Conservation (phyloP, 2,797 vertebrate species). For the Phrynocephalus vlangalii region DNA sequence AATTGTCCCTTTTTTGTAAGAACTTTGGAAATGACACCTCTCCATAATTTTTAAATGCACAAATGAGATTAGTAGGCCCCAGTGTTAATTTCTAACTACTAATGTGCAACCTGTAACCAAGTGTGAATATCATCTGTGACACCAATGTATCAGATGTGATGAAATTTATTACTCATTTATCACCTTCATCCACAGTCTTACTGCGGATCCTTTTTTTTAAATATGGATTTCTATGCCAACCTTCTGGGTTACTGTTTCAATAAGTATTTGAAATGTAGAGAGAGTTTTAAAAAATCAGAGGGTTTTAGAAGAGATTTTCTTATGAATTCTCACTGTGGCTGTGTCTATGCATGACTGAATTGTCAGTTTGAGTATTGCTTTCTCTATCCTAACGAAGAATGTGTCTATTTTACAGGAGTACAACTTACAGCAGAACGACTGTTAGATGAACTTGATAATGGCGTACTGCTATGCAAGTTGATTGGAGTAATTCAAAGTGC, state of each 20-base stretch:
- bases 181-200: neutral
- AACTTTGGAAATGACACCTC: neutral
- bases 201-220: neutral
- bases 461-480: conserved; percentile 90
- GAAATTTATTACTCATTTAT: neutral
- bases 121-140: neutral
- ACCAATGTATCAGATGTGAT: neutral
- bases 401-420: conserved; percentile 76
- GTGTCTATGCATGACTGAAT: neutral
- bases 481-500: conserved; percentile 87
- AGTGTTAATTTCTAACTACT: conserved; percentile 6
- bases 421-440: conserved; percentile 88
- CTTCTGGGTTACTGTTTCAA: neutral
- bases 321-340: neutral
- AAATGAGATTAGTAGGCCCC: neutral
- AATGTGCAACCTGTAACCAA: neutral
- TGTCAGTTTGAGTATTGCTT: conserved; percentile 37
- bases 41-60: neutral
- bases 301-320: neutral
- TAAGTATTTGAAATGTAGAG: neutral
- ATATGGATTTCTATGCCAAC: neutral
- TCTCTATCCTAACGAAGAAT: conserved; percentile 43
- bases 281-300: neutral
- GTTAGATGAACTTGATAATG: conserved; percentile 94
- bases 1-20: neutral